Percentiles rank a stretch among this genome's conserved stretches.
Evolutionary conservation across 2,113 vertebrate species (phyloP).

Genomic region (Dendrocopos noguchii): DNA sequence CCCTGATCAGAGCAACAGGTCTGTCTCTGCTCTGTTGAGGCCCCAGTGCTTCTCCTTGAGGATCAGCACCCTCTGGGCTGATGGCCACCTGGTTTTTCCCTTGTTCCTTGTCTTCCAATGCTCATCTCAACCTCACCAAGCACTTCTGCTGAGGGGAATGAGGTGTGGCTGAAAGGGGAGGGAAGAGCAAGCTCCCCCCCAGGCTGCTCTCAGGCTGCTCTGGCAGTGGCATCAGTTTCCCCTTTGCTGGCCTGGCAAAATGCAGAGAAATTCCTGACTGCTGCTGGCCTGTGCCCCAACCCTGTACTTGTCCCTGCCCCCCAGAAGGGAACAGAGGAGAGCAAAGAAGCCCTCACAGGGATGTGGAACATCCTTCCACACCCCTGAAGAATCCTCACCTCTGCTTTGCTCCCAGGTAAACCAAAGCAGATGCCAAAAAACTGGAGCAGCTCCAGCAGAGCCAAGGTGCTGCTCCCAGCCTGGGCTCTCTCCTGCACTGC

Average conservation of each 20-base stretch:
- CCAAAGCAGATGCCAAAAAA: not conserved
- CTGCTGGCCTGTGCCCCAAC: not conserved
- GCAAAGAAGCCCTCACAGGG: not conserved
- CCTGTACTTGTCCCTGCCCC: accelerated
- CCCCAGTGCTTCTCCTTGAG: not conserved
- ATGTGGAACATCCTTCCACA: not conserved
- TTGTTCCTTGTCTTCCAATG: not conserved
- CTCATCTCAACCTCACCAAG: not conserved
- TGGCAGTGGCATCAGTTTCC: not conserved
- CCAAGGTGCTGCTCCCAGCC: not conserved
- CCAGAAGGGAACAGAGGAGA: not conserved
- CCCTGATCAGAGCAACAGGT: not conserved
- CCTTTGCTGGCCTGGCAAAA: not conserved
- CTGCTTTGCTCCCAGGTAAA: not conserved
- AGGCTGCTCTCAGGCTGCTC: not conserved
- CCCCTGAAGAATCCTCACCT: not conserved
- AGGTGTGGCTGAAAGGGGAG: not conserved
- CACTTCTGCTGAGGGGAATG: not conserved
- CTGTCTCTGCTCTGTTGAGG: not conserved
- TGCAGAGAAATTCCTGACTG: not conserved
- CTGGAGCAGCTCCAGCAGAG: not conserved
- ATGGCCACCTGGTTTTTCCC: accelerated
- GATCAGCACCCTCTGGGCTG: not conserved
- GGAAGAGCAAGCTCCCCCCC: not conserved
- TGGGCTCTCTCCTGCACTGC: not conserved